A percentile compares a stretch with the other conserved stretches of the same genome.
Evolutionary conservation across 2,888 invertebrate species (phyloP).

Genomic region (Drosophila engyochracea): DNA sequence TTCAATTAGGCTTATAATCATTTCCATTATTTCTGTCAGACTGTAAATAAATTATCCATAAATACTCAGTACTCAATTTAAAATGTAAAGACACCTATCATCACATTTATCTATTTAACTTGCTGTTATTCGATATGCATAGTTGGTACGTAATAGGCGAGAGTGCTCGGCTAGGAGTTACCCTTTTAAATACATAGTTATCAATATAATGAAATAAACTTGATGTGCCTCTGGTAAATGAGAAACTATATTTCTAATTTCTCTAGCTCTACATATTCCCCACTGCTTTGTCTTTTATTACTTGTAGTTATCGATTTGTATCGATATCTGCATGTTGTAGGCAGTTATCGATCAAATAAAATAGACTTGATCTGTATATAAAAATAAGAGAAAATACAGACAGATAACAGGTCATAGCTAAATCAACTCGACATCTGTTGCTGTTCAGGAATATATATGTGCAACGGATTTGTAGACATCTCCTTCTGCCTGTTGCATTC

Average conservation of each 20-base stretch:
- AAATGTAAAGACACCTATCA: not conserved
- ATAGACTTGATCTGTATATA: not conserved
- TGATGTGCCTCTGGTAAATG: not conserved
- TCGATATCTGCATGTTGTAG: not conserved
- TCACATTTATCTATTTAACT: not conserved
- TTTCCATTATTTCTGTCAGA: not conserved
- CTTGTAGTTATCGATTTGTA: not conserved
- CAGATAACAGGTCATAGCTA: not conserved
- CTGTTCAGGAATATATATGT: not conserved
- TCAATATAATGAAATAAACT: not conserved
- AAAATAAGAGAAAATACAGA: not conserved
- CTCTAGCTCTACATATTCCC: too few species aligned
- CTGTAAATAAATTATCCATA: not conserved
- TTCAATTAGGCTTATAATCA: not conserved
- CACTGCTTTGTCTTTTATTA: too few species aligned
- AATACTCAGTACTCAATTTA: not conserved
- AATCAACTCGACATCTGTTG: not conserved
- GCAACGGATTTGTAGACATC: not conserved
- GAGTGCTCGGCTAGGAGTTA: not conserved
- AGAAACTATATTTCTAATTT: too few species aligned
- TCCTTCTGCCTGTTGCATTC: not conserved
- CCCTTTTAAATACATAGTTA: not conserved
- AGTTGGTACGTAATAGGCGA: not conserved
- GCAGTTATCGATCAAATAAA: not conserved
- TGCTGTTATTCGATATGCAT: not conserved